Conservation (phyloP, 2,797 vertebrate species). For the Onychomys torridus region DNA sequence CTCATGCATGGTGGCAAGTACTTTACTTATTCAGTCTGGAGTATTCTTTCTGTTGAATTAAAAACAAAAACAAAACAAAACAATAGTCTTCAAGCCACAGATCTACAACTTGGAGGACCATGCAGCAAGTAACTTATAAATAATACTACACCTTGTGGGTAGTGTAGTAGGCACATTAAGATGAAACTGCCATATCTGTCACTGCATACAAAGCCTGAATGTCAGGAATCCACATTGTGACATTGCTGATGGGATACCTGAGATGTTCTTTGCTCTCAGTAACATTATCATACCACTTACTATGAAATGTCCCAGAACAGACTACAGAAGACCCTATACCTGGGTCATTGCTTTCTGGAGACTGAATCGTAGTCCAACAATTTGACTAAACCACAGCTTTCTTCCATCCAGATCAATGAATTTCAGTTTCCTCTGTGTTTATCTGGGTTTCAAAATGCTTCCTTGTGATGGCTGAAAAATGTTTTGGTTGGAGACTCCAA, state of each 20-base stretch:
- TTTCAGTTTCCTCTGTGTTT: neutral
- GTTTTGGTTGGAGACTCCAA: neutral
- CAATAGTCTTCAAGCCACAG: neutral
- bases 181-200: neutral
- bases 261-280: neutral
- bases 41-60: neutral
- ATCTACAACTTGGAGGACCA: neutral
- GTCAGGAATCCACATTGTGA: neutral
- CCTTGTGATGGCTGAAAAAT: neutral
- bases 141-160: neutral
- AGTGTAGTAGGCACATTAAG: neutral
- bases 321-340: neutral
- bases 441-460: neutral
- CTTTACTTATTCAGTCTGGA: neutral
- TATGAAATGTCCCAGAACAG: neutral
- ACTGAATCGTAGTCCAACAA: neutral
- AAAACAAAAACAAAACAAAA: neutral
- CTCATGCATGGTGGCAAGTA: neutral
- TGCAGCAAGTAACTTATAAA: neutral
- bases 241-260: neutral
- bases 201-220: neutral
- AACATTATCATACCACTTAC: neutral
- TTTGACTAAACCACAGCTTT: neutral
- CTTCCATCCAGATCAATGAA: neutral
- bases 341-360: neutral